These are phyloP conservation scores for Luperina testacea DNA, from an alignment of 2,888 invertebrate genomes.

Conservation along the genomic window DNA sequence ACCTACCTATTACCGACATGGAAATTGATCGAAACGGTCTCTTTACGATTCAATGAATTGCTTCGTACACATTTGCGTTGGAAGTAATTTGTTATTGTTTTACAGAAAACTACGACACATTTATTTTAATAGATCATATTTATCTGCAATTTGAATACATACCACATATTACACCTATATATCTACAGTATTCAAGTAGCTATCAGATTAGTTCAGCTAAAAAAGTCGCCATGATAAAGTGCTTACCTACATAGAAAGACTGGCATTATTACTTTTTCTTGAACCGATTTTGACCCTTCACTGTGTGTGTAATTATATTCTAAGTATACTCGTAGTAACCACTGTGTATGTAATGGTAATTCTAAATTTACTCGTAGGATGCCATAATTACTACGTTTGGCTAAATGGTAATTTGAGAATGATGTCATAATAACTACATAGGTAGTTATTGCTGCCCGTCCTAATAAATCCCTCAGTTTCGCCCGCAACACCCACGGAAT, in stretches of 20 bases:
- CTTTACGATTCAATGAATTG: slow-evolving; percentile 27
- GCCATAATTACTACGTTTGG: slow-evolving; percentile 40
- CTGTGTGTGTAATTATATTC: slow-evolving; percentile 18
- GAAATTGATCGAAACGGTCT: slow-evolving; percentile 48
- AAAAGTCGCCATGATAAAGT: not conserved
- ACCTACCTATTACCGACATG: slow-evolving; percentile 31
- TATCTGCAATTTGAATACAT: slow-evolving; percentile 9
- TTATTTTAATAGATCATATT: slow-evolving; percentile 18
- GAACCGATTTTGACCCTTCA: slow-evolving; percentile 25
- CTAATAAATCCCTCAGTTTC: slow-evolving; percentile 62
- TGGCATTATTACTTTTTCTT: not conserved
- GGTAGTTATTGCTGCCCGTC: slow-evolving; percentile 52
- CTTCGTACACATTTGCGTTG: slow-evolving; percentile 33
- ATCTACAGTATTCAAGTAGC: not conserved
- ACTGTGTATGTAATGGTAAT: slow-evolving; percentile 6
- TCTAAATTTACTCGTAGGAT: slow-evolving; percentile 25
- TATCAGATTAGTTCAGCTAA: not conserved
- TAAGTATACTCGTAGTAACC: not conserved
- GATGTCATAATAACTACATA: slow-evolving; percentile 50
- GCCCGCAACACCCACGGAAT: slow-evolving; percentile 56
- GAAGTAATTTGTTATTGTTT: slow-evolving; percentile 41
- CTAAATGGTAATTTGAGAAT: slow-evolving; percentile 55
- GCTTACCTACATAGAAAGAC: not conserved
- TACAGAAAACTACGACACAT: slow-evolving; percentile 34
- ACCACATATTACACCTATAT: not conserved